Evolutionary conservation across 2,113 vertebrate genomes (phyloP).

Genomic region (Dromiciops gliroides): DNA sequence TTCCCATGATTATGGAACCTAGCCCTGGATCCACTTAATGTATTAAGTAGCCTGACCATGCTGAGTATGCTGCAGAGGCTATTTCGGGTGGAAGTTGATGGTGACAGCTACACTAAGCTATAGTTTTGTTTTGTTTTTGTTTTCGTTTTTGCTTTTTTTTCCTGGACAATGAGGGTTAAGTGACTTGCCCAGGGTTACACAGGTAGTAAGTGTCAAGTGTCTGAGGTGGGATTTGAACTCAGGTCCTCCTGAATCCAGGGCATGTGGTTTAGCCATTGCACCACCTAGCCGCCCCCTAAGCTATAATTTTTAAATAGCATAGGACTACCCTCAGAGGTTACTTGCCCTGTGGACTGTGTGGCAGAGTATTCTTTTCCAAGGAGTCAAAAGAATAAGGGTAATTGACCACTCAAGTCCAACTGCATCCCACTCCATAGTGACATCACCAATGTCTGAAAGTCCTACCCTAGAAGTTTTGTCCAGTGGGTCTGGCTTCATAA

Average conservation of each 20-base stretch:
- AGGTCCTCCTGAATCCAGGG: too few relatives aligned
- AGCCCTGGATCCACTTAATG: background rate
- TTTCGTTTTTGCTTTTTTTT: too few relatives aligned
- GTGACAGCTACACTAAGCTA: constrained; percentile 3
- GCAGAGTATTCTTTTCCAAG: background rate
- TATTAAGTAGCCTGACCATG: background rate
- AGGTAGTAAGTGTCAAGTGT: too few relatives aligned
- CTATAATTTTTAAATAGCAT: constrained; percentile 14
- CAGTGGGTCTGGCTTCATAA: background rate
- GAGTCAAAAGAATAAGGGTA: background rate
- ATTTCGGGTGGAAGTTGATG: background rate
- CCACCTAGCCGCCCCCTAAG: too few relatives aligned
- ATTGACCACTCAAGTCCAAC: background rate
- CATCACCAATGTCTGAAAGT: background rate
- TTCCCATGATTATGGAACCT: background rate
- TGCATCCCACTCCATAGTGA: background rate
- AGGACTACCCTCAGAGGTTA: background rate
- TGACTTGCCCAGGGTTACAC: too few relatives aligned
- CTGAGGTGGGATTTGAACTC: too few relatives aligned
- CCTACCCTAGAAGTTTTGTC: background rate
- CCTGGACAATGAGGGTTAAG: too few relatives aligned
- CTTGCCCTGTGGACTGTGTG: background rate
- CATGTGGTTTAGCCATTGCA: too few relatives aligned
- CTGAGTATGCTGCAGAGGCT: background rate
- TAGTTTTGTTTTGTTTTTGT: too few relatives aligned